Percentiles rank a stretch among this genome's conserved stretches.
Evolutionary conservation across 1,140 invertebrate genomes (phyloP).

Genomic region (Zeugodacus cucurbitae): DNA sequence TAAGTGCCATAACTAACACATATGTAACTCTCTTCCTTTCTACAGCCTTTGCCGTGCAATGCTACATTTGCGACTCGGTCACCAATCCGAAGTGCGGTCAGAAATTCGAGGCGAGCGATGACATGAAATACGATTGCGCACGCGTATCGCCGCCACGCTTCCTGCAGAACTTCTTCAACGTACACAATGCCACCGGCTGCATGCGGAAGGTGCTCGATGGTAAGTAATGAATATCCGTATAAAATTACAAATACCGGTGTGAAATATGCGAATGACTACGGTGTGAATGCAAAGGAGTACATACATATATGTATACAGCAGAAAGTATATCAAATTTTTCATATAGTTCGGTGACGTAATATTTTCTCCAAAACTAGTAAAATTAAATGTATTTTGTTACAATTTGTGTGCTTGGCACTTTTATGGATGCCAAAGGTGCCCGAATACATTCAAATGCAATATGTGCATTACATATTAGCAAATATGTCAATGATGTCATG

Average conservation of each 20-base stretch:
- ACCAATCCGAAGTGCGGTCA: slow-evolving; percentile 52
- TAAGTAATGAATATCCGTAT: slow-evolving; percentile 50
- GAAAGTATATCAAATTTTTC: background rate
- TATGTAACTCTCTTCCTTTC: background rate
- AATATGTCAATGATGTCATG: slow-evolving; percentile 37
- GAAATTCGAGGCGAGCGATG: slow-evolving; percentile 52
- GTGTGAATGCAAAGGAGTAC: background rate
- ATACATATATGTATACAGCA: background rate
- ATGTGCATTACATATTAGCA: background rate
- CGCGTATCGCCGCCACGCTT: slow-evolving; percentile 51
- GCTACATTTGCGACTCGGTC: slow-evolving; percentile 58
- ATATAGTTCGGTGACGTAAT: background rate
- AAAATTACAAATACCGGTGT: background rate
- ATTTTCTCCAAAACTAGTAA: background rate
- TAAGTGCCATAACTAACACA: background rate
- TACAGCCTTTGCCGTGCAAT: slow-evolving; percentile 54
- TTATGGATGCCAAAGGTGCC: background rate
- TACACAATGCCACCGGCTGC: slow-evolving; percentile 60
- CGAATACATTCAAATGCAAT: background rate
- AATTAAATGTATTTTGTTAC: background rate
- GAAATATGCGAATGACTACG: too few species aligned
- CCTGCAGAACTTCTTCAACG: slow-evolving; percentile 49
- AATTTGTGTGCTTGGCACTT: background rate
- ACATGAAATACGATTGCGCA: slow-evolving; percentile 51
- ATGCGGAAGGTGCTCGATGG: slow-evolving; percentile 58